Percentiles rank a stretch among this genome's conserved stretches.
Evolutionary conservation across 2,113 vertebrate genomes (phyloP).

Genomic region (Dasypus novemcinctus): DNA sequence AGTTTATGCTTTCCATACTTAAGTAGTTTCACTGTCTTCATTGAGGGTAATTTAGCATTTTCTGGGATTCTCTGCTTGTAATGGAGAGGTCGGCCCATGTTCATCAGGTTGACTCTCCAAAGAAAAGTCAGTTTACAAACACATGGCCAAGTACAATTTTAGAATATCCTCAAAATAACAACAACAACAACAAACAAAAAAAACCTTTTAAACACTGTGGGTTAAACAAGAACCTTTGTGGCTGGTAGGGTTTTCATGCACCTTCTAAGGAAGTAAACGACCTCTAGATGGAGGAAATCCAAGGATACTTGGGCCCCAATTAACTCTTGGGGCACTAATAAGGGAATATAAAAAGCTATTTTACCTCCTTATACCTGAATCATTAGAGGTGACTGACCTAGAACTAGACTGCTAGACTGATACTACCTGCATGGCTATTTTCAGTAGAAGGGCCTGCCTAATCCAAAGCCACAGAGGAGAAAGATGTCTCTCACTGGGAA

Average conservation of each 20-base stretch:
- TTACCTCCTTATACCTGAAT: background rate
- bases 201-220: background rate
- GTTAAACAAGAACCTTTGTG: background rate
- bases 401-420: background rate
- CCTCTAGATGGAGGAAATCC: background rate
- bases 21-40: background rate
- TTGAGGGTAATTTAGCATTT: background rate
- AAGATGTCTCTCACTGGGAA: no score
- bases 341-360: background rate
- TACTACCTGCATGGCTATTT: no score
- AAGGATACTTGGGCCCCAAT: background rate
- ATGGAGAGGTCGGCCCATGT: background rate
- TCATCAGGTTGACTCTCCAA: constrained; percentile 7
- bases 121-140: background rate
- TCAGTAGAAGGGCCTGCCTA: no score
- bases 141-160: background rate
- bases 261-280: constrained; percentile 27
- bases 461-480: no score
- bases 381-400: background rate
- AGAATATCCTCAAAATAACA: background rate
- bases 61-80: background rate
- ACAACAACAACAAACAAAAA: no score
- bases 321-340: background rate
- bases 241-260: background rate
- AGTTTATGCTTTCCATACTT: background rate